Evolutionary conservation across 53 echinoderm and acorn worm genomes (phyloP).

Genomic region (Astropecten irregularis): DNA sequence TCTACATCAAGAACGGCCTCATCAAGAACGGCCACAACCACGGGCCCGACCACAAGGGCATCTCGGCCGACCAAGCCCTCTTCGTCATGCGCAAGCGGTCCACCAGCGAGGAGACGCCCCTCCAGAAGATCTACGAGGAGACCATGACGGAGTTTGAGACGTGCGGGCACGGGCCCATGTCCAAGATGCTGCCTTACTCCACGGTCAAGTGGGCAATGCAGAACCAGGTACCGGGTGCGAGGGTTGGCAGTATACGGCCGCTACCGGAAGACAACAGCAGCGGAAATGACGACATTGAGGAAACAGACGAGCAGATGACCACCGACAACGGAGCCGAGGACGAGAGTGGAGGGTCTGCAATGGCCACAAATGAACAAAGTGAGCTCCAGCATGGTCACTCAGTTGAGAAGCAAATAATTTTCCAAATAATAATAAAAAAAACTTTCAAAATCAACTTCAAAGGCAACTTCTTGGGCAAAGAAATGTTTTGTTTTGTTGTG

Average conservation of each 20-base stretch:
- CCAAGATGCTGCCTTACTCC: constrained; percentile 2
- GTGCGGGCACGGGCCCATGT: constrained; percentile 17
- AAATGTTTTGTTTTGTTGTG: too few relatives aligned
- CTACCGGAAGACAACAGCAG: neutral
- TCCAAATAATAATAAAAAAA: too few relatives aligned
- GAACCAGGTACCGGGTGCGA: neutral
- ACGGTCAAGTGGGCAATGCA: neutral
- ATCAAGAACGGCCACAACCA: constrained; percentile 36
- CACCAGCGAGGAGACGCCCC: neutral
- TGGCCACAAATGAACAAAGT: neutral
- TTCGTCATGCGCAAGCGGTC: constrained; percentile 14
- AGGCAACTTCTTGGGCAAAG: too few relatives aligned
- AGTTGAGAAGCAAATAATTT: too few relatives aligned
- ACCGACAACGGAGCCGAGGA: neutral
- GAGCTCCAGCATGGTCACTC: neutral
- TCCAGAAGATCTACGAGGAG: constrained; percentile 16
- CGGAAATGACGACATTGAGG: neutral
- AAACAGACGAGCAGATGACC: neutral
- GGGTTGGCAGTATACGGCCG: neutral
- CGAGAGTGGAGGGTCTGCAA: too few relatives aligned
- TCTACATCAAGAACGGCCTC: constrained; percentile 25
- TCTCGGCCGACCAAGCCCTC: constrained; percentile 27
- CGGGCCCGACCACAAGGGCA: constrained; percentile 38
- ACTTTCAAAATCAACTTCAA: too few relatives aligned
- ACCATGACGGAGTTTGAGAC: constrained; percentile 17